Base-by-base conservation (phyloP, 2,888 invertebrate species). In the Melanchra persicariae region DNA sequence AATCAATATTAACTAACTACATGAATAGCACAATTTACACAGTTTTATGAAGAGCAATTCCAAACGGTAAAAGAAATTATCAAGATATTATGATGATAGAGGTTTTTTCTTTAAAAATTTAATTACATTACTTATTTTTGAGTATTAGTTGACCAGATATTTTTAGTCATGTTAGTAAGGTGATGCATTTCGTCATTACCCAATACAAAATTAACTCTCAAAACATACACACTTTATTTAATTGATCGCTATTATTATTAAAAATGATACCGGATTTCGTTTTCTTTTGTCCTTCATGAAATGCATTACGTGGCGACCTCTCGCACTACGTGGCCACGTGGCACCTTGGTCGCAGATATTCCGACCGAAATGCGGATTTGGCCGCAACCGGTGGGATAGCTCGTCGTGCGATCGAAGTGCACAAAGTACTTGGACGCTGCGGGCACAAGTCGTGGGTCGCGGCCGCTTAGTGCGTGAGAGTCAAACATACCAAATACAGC, bases 201-300 rank as follows among this genome's bases (percentile, higher is more conserved):
- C 43, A 62, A 30, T 71, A 64, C 40, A 47, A 74, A 72, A 65
- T 54, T 22, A 71, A 60, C 26, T 70, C 61, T 61, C 43, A 74
- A 47, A 65, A 72, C 71, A 74, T 66, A 66, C 74, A 66, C 74
- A 72, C 54, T 74, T 74, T 65, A 74, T 72, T 72, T 75, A 22
- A 26, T 66, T 43, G 19, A 49, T 47, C 19, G 30, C 54, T 30
- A 40, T 40, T 43, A 19, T 47, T 74, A 63, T 45, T 19, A 43
- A 54, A 52, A 7, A 24, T 24, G 7, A 57, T 57, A 12, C 22
- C 6, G n/a, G 2, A 15, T 47, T 30, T 30, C 17, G 2, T 12
- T 45, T 40, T 7, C 10, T 15, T 30, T 45, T 58, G 17, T 55
- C 45, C 19, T 47, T 55, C 30, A 43, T 70, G 66, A 7, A 40